Percentiles rank a stretch among this genome's conserved stretches.
Evolutionary conservation across 2,113 vertebrate species (phyloP).

Genomic region (Tamias sibiricus): DNA sequence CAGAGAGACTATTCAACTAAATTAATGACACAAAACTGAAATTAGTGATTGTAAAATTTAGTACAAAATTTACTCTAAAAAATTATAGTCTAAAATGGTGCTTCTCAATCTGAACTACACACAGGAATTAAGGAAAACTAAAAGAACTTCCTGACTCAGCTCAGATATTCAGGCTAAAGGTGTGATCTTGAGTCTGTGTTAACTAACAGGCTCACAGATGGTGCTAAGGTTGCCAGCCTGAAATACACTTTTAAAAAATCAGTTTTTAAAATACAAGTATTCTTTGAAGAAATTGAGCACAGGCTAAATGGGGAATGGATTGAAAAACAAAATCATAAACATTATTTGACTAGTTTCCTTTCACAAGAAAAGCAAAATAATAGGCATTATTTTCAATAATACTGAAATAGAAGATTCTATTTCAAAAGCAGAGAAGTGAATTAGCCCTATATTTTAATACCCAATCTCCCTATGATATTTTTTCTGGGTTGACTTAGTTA

Average conservation of each 20-base stretch:
- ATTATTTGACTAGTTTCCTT: neutral
- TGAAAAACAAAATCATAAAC: neutral
- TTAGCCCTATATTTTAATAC: neutral
- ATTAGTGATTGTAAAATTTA: neutral
- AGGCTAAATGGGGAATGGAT: neutral
- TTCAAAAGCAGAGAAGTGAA: neutral
- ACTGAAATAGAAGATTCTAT: neutral
- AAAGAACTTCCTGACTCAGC: neutral
- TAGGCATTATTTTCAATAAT: neutral
- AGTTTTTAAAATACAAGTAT: neutral
- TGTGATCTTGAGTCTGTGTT: rapidly evolving
- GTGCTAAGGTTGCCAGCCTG: neutral
- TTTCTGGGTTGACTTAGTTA: neutral
- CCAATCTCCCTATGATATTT: neutral
- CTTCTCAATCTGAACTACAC: neutral
- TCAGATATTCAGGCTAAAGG: neutral
- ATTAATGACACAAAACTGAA: neutral
- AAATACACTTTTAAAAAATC: neutral
- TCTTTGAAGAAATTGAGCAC: neutral
- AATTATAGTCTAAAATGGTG: neutral
- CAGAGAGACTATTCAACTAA: neutral
- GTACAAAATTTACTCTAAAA: neutral
- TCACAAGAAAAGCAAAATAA: neutral
- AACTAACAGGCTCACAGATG: neutral
- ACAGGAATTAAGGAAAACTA: neutral